Evolutionary conservation across 2,113 vertebrate genomes (phyloP).

Genomic region (Gymnogyps californianus): DNA sequence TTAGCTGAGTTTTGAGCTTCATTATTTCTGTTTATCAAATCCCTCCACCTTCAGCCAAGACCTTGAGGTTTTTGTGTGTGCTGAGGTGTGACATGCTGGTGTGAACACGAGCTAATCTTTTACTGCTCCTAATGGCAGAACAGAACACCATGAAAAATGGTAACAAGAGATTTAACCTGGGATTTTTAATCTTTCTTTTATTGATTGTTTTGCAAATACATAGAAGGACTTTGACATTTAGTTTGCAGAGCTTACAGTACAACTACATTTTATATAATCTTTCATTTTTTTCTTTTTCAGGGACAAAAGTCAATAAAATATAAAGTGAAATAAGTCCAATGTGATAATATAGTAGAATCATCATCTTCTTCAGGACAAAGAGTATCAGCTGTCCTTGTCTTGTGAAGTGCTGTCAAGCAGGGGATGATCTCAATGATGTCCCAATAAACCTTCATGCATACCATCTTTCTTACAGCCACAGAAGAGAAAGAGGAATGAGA

Average conservation of each 20-base stretch:
- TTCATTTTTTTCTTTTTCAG: not conserved
- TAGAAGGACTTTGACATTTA: not conserved
- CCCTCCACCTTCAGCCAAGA: not conserved
- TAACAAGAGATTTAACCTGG: not conserved
- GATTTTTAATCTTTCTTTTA: conserved; percentile 14
- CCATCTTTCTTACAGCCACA: not conserved
- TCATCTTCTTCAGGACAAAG: not conserved
- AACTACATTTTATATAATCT: not conserved
- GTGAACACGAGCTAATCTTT: not conserved
- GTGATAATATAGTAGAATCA: not conserved
- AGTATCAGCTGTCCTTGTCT: not conserved
- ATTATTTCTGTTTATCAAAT: conserved; percentile 20
- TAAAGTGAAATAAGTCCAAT: not conserved
- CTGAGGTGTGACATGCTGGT: not conserved
- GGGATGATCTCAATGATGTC: not conserved
- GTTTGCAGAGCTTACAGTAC: not conserved
- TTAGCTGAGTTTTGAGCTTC: not conserved
- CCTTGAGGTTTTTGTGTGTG: not conserved
- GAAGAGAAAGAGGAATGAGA: not conserved
- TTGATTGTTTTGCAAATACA: conserved; percentile 54
- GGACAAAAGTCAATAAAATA: not conserved
- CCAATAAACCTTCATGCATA: not conserved
- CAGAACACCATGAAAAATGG: not conserved
- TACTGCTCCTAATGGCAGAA: not conserved
- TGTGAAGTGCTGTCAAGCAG: not conserved